Evolutionary conservation across 1,140 invertebrate genomes (phyloP), one percentile per base, ranked within the genome.

Genomic region (Ceratitis capitata): DNA sequence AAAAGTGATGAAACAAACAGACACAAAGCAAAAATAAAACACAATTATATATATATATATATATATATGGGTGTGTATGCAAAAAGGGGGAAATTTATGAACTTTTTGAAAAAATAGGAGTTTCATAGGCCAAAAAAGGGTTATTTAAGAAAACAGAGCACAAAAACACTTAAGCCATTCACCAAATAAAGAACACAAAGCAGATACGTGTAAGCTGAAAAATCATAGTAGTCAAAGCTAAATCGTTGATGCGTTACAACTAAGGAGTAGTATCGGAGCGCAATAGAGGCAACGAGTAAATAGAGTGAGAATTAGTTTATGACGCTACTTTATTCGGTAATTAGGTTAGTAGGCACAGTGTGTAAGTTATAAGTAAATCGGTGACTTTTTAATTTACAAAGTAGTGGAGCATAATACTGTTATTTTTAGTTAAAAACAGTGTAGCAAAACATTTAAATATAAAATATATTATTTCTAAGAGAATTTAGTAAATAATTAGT

Each of bases 71-170:
- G 10, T 7, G 29, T 23, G n/a, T 29, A 26, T 26, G 26, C 56
- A 61, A 61, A 61, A 19, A n/a, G 5, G 29, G 19, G n/a, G 6
- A 78, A 19, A 47, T 23, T 42, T 42, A 45, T 78, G 39, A 39
- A 78, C 69, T 78, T 78, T 78, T 78, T 78, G 69, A 26, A 47
- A 78, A 78, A 78, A 78, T 78, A 26, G 69, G 39, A n/a, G 35
- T 78, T 78, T 78, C 69, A 78, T 9, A 78, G 39, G 69, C 35
- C 12, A 56, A 64, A 32, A 78, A 23, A n/a, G 39, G 39, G 45
- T 42, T 10, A 78, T 10, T 3, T 16, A 9, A 74, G 42, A 39
- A 12, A n/a, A 32, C n/a, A n/a, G n/a, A n/a, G 32, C 58, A 64
- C 23, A 64, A 0, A 1, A 32, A 32, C 61, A 69, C 61, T 39